Conservation (phyloP, 2,797 vertebrate species). For the Parauchenoglanis ngamensis region DNA sequence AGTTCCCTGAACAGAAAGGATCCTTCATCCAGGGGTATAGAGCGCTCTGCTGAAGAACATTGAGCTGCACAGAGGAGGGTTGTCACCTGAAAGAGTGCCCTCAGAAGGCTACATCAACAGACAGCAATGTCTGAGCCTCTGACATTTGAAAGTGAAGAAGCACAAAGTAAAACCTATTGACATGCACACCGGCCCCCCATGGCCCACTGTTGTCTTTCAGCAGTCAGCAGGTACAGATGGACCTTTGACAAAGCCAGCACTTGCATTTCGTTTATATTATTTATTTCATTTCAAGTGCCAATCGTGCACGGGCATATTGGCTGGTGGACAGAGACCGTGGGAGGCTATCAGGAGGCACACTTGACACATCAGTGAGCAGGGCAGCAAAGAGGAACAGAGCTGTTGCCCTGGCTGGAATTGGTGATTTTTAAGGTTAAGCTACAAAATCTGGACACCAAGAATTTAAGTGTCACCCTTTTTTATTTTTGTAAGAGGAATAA, state of each 20-base stretch:
- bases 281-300: conserved; percentile 75
- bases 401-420: conserved; percentile 10
- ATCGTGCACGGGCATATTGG: conserved; percentile 57
- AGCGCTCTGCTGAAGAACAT: conserved; percentile 43
- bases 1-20: conserved; percentile 32
- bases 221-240: conserved; percentile 64
- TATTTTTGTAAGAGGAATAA: background rate
- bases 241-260: conserved; percentile 60
- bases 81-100: conserved; percentile 57
- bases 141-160: conserved; percentile 67
- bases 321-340: conserved; percentile 51
- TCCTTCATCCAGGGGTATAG: conserved; percentile 28
- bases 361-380: conserved; percentile 41
- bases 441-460: conserved; percentile 13
- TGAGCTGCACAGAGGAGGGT: conserved; percentile 60
- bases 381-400: conserved; percentile 39
- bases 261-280: conserved; percentile 60
- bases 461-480: background rate
- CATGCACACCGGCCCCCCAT: conserved; percentile 64
- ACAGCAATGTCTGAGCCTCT: conserved; percentile 59
- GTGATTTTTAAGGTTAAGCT: conserved; percentile 32
- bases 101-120: conserved; percentile 57
- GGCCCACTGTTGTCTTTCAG: conserved; percentile 71
- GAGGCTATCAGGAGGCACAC: conserved; percentile 24
- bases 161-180: conserved; percentile 60